Percentiles rank a stretch among this genome's conserved stretches.
These are phyloP conservation scores for Dipodomys stephensi DNA, from an alignment of 2,113 vertebrate genomes.

Conservation along the genomic window DNA sequence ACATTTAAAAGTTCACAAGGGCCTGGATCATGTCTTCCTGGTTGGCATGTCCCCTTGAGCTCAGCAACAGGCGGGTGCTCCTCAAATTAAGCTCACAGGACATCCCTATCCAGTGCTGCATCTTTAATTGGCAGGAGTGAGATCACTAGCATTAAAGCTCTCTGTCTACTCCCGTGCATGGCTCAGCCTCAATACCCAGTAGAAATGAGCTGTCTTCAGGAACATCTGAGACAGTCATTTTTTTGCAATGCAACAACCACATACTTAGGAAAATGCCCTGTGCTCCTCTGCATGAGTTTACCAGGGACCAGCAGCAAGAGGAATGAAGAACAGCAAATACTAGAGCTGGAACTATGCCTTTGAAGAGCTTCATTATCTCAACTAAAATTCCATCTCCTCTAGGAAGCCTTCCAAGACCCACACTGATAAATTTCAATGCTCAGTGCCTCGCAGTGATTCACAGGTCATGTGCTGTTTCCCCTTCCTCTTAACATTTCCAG, in stretches of 20 bases:
- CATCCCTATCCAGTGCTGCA: neutral
- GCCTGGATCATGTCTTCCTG: neutral
- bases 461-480: neutral
- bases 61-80: neutral
- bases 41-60: neutral
- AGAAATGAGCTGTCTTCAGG: neutral
- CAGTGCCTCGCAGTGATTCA: neutral
- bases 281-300: neutral
- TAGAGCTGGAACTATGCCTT: neutral
- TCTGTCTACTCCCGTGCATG: neutral
- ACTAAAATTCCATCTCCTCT: neutral
- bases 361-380: neutral
- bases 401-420: neutral
- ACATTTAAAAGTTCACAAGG: neutral
- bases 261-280: neutral
- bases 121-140: slow-evolving; percentile 9
- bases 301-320: neutral
- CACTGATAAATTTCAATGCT: neutral
- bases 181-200: neutral
- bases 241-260: neutral
- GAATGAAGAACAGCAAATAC: neutral
- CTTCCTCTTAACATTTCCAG: neutral
- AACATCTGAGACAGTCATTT: neutral
- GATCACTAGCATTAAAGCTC: neutral
- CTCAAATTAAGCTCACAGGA: neutral